A percentile compares a stretch with the other conserved stretches of the same genome.
These are phyloP conservation scores for Catocala nupta DNA, from an alignment of 2,888 invertebrate genomes.

Conservation along the genomic window DNA sequence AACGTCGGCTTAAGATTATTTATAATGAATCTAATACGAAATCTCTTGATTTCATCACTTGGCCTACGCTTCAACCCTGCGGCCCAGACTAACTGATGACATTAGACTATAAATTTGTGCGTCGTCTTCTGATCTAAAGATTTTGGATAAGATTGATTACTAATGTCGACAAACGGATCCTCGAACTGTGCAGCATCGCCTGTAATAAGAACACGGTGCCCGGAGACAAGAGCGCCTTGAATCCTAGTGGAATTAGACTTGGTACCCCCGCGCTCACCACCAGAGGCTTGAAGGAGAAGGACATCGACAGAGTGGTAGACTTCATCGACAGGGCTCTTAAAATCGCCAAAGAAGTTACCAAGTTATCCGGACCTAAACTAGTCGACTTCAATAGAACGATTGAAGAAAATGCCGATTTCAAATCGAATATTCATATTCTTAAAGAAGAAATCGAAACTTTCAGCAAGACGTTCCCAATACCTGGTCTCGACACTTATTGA, in stretches of 20 bases:
- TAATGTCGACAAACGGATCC: conserved; percentile 82
- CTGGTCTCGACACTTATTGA: conserved; percentile 89
- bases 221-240: conserved; percentile 98
- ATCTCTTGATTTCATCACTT: too few relatives aligned
- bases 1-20: too few relatives aligned
- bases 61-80: too few relatives aligned
- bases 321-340: conserved; percentile 95
- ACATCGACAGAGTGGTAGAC: conserved; percentile 94
- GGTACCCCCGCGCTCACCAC: conserved; percentile 98
- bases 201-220: conserved; percentile 99
- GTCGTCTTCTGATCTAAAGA: too few relatives aligned
- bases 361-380: conserved; percentile 91
- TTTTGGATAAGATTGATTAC: too few relatives aligned
- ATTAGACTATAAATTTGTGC: too few relatives aligned
- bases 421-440: conserved; percentile 88
- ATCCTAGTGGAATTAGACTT: conserved; percentile 97
- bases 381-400: conserved; percentile 93
- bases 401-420: conserved; percentile 88
- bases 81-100: too few relatives aligned
- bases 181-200: conserved; percentile 96
- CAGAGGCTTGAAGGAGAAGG: conserved; percentile 94
- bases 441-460: conserved; percentile 91
- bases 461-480: conserved; percentile 93
- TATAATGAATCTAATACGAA: too few relatives aligned
- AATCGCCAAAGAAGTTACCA: conserved; percentile 89